Evolutionary conservation across 2,888 invertebrate genomes (phyloP), one percentile per base, ranked within the genome.

Genomic region (Eristalis pertinax): DNA sequence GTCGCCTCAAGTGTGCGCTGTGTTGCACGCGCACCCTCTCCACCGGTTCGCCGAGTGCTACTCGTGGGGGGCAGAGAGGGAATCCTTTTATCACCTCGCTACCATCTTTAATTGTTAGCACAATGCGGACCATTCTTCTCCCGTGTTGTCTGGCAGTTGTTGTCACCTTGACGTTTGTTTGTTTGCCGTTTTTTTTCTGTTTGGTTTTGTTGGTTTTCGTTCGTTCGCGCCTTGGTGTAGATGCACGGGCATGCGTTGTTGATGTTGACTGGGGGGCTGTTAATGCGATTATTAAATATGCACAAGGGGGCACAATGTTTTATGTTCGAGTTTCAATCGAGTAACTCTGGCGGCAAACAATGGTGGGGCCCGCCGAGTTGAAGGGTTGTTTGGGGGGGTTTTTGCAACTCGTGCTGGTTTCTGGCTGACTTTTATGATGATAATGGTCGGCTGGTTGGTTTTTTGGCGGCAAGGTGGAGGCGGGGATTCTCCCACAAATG

Each of bases 231-330:
- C 58, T 32, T 11, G 15, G 19, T 29, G 60, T 29, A 24, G 26
- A 26, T 26, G 60, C 24, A 60, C 15, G 5, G 1, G 62, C 35
- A 77, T 60, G 67, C 58, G 73, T 62, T 69, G 26, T 24, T 41
- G 64, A 41, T 32, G 19, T 60, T 62, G n/a, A 60, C 26, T 60
- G 50, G 35, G 72, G 35, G 72, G 43, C 68, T 87, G 76, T 84
- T 87, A 87, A 84, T 87, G 79, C 76, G 76, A 84, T 84, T 87
- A 87, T 87, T 87, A 87, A 87, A 87, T 87, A 87, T 84, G 86
- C 83, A 87, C 79, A 83, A 74, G 79, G 35, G 75, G 75, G 87
- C 60, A 35, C 67, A 79, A 60, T 83, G 83, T 87, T 68, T 76
- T 79, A 63, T 82, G 81, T 83, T 67, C 43, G 58, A 75, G 63